Base-by-base conservation (phyloP, 2,888 invertebrate species). In the Entomobrya multifasciata region DNA sequence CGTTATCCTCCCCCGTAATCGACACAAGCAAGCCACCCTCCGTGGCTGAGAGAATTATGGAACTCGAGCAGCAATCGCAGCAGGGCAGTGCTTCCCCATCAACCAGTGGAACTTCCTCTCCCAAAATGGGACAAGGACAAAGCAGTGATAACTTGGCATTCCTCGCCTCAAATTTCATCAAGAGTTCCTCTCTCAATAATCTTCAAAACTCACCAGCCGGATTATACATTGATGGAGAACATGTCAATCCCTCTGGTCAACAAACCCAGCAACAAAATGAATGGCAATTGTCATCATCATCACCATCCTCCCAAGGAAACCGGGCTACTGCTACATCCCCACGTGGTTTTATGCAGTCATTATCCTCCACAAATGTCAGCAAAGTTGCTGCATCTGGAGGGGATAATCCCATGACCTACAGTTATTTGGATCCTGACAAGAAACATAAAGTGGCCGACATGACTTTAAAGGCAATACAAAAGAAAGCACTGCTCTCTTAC, bases 401-500 rank as follows among this genome's bases (percentile, higher is more conserved):
- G 36, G 57, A 25, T 36, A 57, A 27, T 17, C 52, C 47, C 49
- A 93, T 93, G 91, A 94, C 95, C 90, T 95, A 95, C 92, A 94
- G 95, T 3, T 96, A 95, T 92, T 92, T 95, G 89, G 96, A 96
- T 91, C 95, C 95, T 0, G 95, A 95, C 74, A 96, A 96, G 92
- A 95, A 95, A 87, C 95, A 95, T 92, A 94, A 95, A 88, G 94
- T 96, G 44, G 95, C 95, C 94, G 93, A 93, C 90, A 91, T 96
- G 10, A 95, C 96, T 0, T 92, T 96, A 41, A 96, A 96, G 92
- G 96, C 95, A 15, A 95, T 96, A 87, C 96, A 96, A 92, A 96
- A 96, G 93, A 96, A 96, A 92, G 96, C 96, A 0, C 93, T 97
- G 8, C 93, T 96, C 86, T 96, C 96, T 0, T 97, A 96, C 92